Evolutionary conservation across 2,113 vertebrate genomes (phyloP).

Genomic region (Arothron firmamentum): DNA sequence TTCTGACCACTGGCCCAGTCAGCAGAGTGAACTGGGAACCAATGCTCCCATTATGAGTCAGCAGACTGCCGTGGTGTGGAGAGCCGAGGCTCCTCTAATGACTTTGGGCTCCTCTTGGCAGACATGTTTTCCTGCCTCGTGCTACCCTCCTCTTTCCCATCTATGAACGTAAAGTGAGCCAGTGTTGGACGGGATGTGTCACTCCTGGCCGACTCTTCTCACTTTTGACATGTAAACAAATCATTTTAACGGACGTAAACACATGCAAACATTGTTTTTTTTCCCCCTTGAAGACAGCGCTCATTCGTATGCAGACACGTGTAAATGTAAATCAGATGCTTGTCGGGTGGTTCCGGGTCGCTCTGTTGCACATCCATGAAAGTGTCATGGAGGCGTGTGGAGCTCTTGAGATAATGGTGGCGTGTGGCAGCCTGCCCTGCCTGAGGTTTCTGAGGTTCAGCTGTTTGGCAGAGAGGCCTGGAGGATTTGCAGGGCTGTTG

Average conservation of each 20-base stretch:
- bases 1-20: slow-evolving; percentile 20
- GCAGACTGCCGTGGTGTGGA: slow-evolving; percentile 4
- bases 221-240: not conserved
- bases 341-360: too few species aligned
- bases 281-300: not conserved
- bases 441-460: slow-evolving; percentile 53
- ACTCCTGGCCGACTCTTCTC: slow-evolving; percentile 8
- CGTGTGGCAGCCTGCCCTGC: slow-evolving; percentile 51
- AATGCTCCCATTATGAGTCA: slow-evolving; percentile 47
- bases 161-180: slow-evolving; percentile 20
- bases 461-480: slow-evolving; percentile 48
- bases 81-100: slow-evolving; percentile 25
- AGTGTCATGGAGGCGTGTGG: too few species aligned
- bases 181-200: slow-evolving; percentile 25
- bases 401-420: slow-evolving; percentile 48
- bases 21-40: slow-evolving; percentile 26
- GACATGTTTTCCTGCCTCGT: slow-evolving; percentile 27
- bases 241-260: too few species aligned
- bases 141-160: slow-evolving; percentile 55
- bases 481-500: slow-evolving; percentile 60
- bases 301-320: too few species aligned
- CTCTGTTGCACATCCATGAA: too few species aligned
- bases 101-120: slow-evolving; percentile 34
- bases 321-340: too few species aligned
- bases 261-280: not conserved